Base-by-base conservation (phyloP, 2,113 vertebrate genomes). In the Alectura lathami region DNA sequence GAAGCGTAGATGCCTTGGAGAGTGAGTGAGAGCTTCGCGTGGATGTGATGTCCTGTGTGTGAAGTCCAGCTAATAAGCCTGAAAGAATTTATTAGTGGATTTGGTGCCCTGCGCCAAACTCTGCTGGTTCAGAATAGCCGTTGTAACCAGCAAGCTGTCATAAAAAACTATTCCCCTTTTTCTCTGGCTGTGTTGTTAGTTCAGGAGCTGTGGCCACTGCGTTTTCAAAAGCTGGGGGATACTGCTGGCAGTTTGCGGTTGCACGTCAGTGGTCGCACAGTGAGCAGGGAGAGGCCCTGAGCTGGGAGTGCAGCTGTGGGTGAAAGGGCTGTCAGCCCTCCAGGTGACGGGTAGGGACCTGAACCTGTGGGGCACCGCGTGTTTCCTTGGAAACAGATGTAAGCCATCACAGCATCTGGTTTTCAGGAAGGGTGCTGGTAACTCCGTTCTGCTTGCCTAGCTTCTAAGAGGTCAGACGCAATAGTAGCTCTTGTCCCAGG, bases 241-340 rank as follows among this genome's bases (percentile, higher is more conserved):
- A 6, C 5, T 42, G 34, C 66, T 23, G 21, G 64, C 68, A 45
- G 68, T 1, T 6, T 22, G 57, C 67, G 73, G 11, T 68, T 36
- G 67, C 40, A 13, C 2, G 0, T 64, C 74, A 57, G 27, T 30
- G 43, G 11, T 42, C 4, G 2, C 50, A 7, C 16, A 6, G 34
- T 29, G 23, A 32, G 13, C 0, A 8, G 64, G 50, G 50, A 59
- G 51, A 69, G 50, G 1, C 26, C 15, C 6, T 0, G 1, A 1
- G 7, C 21, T 29, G 47, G 5, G 34, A 29, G 26, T 3, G 38
- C 29, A 45, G 73, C 56, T 88, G 83, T 51, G 78, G 81, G 14
- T 53, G 32, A 59, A 45, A 43, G 40, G 27, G 36, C 36, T 57
- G 83, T 84, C 78, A 72, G 87, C 56, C 40, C 34, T 51, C n/a